Conservation (phyloP, 2,113 vertebrate genomes). For the Cepphus grylle region DNA sequence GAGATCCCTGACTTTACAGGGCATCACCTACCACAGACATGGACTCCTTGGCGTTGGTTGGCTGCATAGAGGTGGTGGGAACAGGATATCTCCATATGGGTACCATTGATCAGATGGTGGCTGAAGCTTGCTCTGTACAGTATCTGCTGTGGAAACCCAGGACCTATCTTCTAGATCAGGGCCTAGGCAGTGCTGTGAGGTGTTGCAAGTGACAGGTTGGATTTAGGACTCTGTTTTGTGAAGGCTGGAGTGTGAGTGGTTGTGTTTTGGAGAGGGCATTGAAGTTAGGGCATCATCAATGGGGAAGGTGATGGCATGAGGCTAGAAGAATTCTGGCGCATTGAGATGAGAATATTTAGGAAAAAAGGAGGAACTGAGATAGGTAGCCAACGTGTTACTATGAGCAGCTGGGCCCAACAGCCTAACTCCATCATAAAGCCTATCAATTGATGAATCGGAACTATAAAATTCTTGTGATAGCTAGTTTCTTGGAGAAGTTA, state of each 20-base stretch:
- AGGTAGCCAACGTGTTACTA: too few species aligned
- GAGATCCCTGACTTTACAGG: neutral
- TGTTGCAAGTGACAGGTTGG: neutral
- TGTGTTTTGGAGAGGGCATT: neutral
- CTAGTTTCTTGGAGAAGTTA: neutral
- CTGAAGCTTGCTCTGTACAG: neutral
- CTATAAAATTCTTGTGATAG: neutral
- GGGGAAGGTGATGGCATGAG: neutral
- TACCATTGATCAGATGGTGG: too few species aligned
- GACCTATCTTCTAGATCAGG: neutral
- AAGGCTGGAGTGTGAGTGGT: fast-evolving
- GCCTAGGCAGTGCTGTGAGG: neutral
- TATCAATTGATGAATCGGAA: neutral
- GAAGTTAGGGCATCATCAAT: neutral
- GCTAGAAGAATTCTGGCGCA: neutral
- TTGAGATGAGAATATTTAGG: neutral
- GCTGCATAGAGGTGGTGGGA: neutral
- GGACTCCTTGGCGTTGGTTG: fast-evolving
- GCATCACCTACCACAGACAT: fast-evolving
- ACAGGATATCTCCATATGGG: fast-evolving
- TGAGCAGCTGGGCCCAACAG: too few species aligned
- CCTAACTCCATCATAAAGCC: neutral
- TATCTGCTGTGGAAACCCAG: neutral
- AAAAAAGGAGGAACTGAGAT: neutral
- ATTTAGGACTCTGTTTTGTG: neutral